Percentiles rank a stretch among this genome's conserved stretches.
Evolutionary conservation across 2,797 vertebrate species (phyloP).

Genomic region (Crocidura indochinensis): DNA sequence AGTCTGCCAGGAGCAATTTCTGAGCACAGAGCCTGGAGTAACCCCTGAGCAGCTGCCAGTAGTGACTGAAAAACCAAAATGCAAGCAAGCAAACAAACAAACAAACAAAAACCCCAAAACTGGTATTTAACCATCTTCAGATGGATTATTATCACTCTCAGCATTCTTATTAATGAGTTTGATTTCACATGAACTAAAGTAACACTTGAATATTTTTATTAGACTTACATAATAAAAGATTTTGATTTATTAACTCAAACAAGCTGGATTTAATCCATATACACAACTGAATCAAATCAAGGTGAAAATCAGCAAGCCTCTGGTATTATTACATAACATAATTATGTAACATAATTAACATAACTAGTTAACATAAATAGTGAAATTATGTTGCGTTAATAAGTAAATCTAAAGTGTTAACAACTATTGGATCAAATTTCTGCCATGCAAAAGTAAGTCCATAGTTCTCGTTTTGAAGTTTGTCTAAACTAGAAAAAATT

Average conservation of each 20-base stretch:
- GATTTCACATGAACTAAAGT: conserved; percentile 41
- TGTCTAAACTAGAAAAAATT: conserved; percentile 1
- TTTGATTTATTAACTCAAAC: background rate
- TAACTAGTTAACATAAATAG: too few relatives aligned
- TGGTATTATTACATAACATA: background rate
- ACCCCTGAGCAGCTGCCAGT: too few relatives aligned
- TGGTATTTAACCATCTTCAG: background rate
- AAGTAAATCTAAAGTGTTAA: background rate
- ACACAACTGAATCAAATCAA: conserved; percentile 16
- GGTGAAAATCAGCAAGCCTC: background rate
- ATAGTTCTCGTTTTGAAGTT: background rate
- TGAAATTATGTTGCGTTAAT: background rate
- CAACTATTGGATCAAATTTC: background rate
- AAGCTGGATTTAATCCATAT: background rate
- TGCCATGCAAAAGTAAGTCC: background rate
- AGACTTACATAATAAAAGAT: background rate
- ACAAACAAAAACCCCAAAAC: too few relatives aligned
- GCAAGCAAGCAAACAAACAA: too few relatives aligned
- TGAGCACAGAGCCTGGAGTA: too few relatives aligned
- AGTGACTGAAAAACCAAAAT: too few relatives aligned
- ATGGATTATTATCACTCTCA: background rate
- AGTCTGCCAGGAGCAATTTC: too few relatives aligned
- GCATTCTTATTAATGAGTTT: conserved; percentile 3
- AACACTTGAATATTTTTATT: conserved; percentile 25
- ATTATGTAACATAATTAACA: too few relatives aligned